Evolutionary conservation across 2,888 invertebrate species (phyloP).

Genomic region (Dermolepida albohirtum): DNA sequence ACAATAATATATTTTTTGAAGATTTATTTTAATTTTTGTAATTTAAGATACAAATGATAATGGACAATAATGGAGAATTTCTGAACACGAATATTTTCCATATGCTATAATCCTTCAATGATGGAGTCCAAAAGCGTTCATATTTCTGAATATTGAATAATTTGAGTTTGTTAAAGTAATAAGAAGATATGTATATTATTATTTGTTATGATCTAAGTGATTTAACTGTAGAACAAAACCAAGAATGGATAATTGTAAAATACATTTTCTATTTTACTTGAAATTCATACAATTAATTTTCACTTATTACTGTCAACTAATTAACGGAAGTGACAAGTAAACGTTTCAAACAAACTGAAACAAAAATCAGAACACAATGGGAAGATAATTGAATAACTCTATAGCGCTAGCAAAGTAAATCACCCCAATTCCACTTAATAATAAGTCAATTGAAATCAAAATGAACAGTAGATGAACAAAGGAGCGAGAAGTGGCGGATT

Average conservation of each 20-base stretch:
- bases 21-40: no score
- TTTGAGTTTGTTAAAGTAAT: no score
- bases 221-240: no score
- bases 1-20: no score
- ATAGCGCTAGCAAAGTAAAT: constrained; percentile 47
- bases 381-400: constrained; percentile 42
- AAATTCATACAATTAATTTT: constrained; percentile 19
- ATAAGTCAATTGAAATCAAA: constrained; percentile 57
- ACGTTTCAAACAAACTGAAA: constrained; percentile 40
- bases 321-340: constrained; percentile 32
- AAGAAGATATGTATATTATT: no score
- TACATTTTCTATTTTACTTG: background rate
- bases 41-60: no score
- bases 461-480: constrained; percentile 53
- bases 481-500: constrained; percentile 53
- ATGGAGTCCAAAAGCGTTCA: no score
- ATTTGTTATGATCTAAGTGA: no score
- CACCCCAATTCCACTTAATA: constrained; percentile 53
- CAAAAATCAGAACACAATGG: constrained; percentile 45
- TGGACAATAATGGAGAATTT: no score
- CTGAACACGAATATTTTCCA: no score
- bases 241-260: background rate
- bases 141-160: no score
- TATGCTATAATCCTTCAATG: no score
- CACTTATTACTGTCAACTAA: constrained; percentile 11